Evolutionary conservation across 2,888 invertebrate genomes (phyloP).

Genomic region (Drosophila histrio): DNA sequence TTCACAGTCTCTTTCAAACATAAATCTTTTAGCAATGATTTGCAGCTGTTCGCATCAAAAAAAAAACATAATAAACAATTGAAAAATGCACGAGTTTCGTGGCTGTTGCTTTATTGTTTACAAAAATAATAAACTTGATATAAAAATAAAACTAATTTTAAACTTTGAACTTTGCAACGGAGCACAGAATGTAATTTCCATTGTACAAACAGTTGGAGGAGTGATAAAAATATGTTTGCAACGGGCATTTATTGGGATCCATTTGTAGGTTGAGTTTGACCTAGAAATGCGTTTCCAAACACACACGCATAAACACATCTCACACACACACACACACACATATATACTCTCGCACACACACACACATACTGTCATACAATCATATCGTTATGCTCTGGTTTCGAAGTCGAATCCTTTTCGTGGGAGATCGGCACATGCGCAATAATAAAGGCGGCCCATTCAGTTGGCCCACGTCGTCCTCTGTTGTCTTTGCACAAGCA

Average conservation of each 20-base stretch:
- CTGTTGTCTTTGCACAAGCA: conserved; percentile 8
- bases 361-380: background rate
- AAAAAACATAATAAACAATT: conserved; percentile 1
- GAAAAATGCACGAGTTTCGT: background rate
- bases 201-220: conserved; percentile 15
- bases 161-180: background rate
- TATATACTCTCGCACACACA: conserved; percentile 19
- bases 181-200: conserved; percentile 11
- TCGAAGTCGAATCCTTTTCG: conserved; percentile 58
- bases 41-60: background rate
- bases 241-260: conserved; percentile 47
- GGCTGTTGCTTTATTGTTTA: background rate
- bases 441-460: conserved; percentile 45
- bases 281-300: conserved; percentile 68
- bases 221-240: conserved; percentile 36
- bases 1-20: background rate
- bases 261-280: conserved; percentile 65
- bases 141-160: conserved; percentile 12
- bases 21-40: background rate
- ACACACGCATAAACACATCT: conserved; percentile 33
- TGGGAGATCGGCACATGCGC: conserved; percentile 57
- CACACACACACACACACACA: conserved; percentile 9
- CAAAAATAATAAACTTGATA: conserved; percentile 1
- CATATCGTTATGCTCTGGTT: conserved; percentile 51
- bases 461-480: conserved; percentile 33